A percentile compares a stretch with the other conserved stretches of the same genome.
These are phyloP conservation scores for Motacilla tschutschensis DNA, from an alignment of 2,113 vertebrate species.

Conservation along the genomic window DNA sequence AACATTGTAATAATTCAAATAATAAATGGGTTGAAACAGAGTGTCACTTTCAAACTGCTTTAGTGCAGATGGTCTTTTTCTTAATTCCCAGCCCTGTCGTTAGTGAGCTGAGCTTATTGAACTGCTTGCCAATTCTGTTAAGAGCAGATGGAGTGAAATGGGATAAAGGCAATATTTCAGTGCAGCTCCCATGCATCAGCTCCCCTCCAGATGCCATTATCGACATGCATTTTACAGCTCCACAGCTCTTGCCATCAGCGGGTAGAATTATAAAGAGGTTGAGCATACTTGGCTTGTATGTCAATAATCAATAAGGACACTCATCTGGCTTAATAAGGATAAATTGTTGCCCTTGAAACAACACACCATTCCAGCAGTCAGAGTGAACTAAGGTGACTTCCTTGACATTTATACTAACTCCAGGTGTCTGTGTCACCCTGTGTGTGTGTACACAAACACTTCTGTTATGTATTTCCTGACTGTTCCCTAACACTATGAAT, in stretches of 20 bases:
- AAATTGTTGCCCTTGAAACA: constrained; percentile 39
- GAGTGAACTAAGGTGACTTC: background rate
- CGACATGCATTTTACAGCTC: background rate
- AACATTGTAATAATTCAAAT: constrained; percentile 11
- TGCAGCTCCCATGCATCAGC: background rate
- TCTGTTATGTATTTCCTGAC: background rate
- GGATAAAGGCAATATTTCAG: constrained; percentile 37
- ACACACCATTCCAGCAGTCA: background rate
- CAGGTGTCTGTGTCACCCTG: fast-evolving
- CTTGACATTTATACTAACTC: background rate
- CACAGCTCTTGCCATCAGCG: background rate
- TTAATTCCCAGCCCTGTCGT: constrained; percentile 9
- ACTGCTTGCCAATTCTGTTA: constrained; percentile 41
- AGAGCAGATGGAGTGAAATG: constrained; percentile 27
- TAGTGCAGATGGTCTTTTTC: constrained; percentile 24
- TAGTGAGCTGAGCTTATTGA: constrained; percentile 30
- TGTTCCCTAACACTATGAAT: background rate
- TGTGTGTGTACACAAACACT: background rate
- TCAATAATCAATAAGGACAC: constrained; percentile 11
- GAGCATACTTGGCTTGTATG: constrained; percentile 3
- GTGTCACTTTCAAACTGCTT: constrained; percentile 32
- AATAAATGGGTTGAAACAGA: background rate
- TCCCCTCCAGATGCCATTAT: constrained; percentile 1
- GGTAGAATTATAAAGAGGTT: constrained; percentile 9
- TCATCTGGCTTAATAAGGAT: constrained; percentile 33